Conservation (phyloP, 2,888 invertebrate species). For the Watsonalla binaria region DNA sequence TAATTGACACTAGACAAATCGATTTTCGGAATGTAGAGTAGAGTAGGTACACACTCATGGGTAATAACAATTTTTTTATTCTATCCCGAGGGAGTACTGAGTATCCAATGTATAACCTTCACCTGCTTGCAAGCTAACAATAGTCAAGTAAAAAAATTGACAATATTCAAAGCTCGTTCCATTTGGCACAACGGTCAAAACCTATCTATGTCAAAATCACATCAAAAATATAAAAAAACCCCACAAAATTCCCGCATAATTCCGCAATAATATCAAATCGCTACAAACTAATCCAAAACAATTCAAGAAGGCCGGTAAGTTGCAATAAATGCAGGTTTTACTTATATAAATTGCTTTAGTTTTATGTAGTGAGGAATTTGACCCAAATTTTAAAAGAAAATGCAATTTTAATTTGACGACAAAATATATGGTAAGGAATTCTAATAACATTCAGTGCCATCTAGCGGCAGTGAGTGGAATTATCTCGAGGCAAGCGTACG, state of each 20-base stretch:
- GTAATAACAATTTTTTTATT: not conserved
- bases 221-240: not conserved
- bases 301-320: conserved; percentile 3
- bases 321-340: not conserved
- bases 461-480: conserved; percentile 9
- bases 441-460: conserved; percentile 6
- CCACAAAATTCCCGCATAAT: not conserved
- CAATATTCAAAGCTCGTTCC: conserved; percentile 31
- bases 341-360: not conserved
- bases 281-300: conserved; percentile 9
- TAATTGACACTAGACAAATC: too few relatives aligned
- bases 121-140: not conserved
- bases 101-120: not conserved
- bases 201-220: conserved; percentile 12
- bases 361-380: conserved; percentile 23
- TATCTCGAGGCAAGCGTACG: conserved; percentile 12
- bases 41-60: too few relatives aligned
- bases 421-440: not conserved
- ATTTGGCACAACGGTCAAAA: conserved; percentile 33
- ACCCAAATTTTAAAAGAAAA: conserved; percentile 22
- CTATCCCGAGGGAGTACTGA: not conserved
- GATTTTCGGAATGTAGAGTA: too few relatives aligned
- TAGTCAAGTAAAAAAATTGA: conserved; percentile 4
- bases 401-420: not conserved
- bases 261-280: not conserved